Evolutionary conservation across 2,888 invertebrate genomes (phyloP).

Genomic region (Saturnia japonica): DNA sequence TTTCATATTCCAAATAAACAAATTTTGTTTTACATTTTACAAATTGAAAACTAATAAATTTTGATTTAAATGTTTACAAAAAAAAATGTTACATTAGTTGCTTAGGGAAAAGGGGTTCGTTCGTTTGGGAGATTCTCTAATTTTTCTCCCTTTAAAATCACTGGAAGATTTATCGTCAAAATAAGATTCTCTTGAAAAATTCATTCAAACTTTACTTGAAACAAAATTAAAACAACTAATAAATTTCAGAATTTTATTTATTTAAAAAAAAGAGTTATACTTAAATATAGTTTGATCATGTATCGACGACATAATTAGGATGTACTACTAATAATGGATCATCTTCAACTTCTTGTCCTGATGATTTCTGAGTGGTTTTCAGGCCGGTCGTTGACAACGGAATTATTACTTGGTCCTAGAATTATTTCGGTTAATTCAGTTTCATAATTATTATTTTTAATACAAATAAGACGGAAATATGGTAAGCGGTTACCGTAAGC

Average conservation of each 20-base stretch:
- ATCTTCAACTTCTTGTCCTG: conserved; percentile 84
- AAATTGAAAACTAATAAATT: no score
- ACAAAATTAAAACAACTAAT: background rate
- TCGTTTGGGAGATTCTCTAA: no score
- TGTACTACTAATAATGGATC: conserved; percentile 96
- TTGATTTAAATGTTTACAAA: no score
- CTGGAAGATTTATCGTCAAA: no score
- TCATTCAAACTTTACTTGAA: background rate
- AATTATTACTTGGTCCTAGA: conserved; percentile 91
- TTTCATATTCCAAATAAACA: no score
- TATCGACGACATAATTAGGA: conserved; percentile 95
- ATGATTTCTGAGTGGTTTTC: conserved; percentile 74
- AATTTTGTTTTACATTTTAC: no score
- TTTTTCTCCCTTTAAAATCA: no score
- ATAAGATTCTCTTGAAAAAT: no score
- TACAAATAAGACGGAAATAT: no score
- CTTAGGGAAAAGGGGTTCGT: no score
- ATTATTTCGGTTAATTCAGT: background rate
- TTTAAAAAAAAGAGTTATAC: background rate
- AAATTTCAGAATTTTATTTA: background rate
- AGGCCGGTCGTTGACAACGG: conserved; percentile 84
- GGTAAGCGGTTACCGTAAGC: no score
- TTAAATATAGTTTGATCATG: conserved; percentile 42
- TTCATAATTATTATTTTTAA: background rate
- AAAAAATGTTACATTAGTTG: no score